Percentiles rank a stretch among this genome's conserved stretches.
Conservation (phyloP, 2,797 vertebrate genomes). For the Eulemur rubriventer region DNA sequence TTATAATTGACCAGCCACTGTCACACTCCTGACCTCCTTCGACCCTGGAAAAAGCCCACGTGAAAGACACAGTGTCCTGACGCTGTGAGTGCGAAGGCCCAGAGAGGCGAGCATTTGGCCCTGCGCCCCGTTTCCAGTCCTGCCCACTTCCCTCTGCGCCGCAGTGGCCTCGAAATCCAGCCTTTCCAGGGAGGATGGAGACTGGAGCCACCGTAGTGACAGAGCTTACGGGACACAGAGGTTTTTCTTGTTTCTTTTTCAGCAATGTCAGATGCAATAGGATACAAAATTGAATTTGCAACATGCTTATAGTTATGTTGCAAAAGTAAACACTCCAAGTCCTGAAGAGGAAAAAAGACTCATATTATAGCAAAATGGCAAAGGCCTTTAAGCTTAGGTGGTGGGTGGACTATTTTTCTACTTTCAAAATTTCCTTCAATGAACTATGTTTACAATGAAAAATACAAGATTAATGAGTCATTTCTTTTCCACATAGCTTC, state of each 20-base stretch:
- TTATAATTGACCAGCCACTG: neutral
- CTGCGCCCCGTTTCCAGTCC: neutral
- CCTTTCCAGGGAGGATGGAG: neutral
- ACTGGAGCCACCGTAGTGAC: neutral
- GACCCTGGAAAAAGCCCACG: neutral
- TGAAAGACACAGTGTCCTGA: neutral
- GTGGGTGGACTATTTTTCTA: neutral
- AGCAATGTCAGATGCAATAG: too few species aligned
- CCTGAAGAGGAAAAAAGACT: neutral
- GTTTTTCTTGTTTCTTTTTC: too few species aligned
- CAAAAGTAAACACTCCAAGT: constrained; percentile 24
- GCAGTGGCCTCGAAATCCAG: neutral
- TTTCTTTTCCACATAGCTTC: neutral
- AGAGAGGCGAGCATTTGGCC: neutral
- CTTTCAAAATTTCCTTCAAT: constrained; percentile 14
- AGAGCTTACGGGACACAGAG: neutral
- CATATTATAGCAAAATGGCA: neutral
- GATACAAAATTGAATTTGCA: neutral
- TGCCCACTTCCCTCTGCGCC: neutral
- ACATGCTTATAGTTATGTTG: neutral
- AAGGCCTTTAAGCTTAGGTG: neutral
- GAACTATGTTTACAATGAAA: neutral
- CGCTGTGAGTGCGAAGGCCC: neutral
- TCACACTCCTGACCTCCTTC: neutral
- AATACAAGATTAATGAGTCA: neutral